Percentiles rank a stretch among this genome's conserved stretches.
Evolutionary conservation across 2,113 vertebrate genomes (phyloP).

Genomic region (Anas platyrhynchos): DNA sequence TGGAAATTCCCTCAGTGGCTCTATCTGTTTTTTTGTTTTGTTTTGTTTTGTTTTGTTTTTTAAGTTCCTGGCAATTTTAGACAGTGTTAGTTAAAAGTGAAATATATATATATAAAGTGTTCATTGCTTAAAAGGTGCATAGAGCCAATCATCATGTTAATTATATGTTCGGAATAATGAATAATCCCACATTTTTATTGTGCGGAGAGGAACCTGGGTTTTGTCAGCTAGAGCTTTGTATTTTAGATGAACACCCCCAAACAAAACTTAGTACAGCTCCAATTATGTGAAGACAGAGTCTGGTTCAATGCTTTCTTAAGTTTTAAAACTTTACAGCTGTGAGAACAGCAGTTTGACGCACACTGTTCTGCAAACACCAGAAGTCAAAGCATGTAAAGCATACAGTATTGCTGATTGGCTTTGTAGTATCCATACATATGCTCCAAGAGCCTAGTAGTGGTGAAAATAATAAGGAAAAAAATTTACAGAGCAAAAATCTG

Average conservation of each 20-base stretch:
- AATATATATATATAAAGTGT: not conserved
- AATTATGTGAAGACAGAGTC: constrained; percentile 44
- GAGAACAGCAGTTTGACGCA: constrained; percentile 44
- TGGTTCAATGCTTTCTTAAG: constrained; percentile 31
- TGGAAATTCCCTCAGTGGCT: not conserved
- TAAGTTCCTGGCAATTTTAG: not conserved
- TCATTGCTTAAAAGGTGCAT: not conserved
- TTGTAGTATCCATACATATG: not conserved
- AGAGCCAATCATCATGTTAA: constrained; percentile 13
- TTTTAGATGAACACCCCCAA: constrained; percentile 12
- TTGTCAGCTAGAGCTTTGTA: constrained; percentile 31
- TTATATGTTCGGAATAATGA: constrained; percentile 3
- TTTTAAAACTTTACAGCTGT: constrained; percentile 60
- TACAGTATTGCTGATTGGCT: not conserved
- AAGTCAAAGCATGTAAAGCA: constrained; percentile 36
- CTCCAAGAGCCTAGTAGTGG: not conserved
- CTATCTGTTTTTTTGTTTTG: not conserved
- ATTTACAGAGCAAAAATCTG: not conserved
- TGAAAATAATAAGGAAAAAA: not conserved
- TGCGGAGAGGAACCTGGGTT: not conserved
- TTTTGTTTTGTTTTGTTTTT: not conserved
- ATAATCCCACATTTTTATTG: not conserved
- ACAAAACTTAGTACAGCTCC: not conserved
- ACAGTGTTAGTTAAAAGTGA: not conserved
- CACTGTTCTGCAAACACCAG: constrained; percentile 40